Conservation (phyloP, 2,113 vertebrate genomes). For the Lepidothrix coronata region DNA sequence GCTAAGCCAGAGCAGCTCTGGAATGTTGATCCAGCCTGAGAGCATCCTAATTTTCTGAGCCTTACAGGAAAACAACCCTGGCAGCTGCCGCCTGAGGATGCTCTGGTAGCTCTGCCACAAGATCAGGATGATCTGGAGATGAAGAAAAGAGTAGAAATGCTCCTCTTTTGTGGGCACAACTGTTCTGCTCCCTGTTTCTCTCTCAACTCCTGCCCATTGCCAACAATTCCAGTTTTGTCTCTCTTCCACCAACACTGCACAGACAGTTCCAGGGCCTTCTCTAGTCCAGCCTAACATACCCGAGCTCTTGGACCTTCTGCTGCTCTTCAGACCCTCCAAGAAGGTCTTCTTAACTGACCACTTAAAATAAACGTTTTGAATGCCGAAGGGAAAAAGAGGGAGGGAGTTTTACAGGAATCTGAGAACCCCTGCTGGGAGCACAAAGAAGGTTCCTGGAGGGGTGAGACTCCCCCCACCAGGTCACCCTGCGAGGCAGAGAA, state of each 20-base stretch:
- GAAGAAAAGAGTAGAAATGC: not conserved
- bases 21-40: not conserved
- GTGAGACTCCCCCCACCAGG: not conserved
- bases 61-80: not conserved
- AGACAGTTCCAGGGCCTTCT: not conserved
- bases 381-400: fast-evolving
- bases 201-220: not conserved
- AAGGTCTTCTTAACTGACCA: not conserved
- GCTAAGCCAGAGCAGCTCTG: not conserved
- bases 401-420: not conserved
- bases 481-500: not conserved
- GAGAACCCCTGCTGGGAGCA: not conserved
- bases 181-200: not conserved
- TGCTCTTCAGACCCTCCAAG: not conserved
- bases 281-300: not conserved
- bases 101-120: not conserved
- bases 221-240: not conserved
- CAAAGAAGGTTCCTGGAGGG: not conserved
- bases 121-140: not conserved
- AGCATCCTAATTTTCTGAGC: not conserved
- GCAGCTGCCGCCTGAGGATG: not conserved
- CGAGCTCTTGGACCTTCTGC: not conserved
- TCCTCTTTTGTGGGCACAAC: not conserved
- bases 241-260: not conserved
- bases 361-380: slow-evolving; percentile 42